These are phyloP conservation scores for Epistrophella euchroma DNA, from an alignment of 2,888 invertebrate species.

Conservation along the genomic window DNA sequence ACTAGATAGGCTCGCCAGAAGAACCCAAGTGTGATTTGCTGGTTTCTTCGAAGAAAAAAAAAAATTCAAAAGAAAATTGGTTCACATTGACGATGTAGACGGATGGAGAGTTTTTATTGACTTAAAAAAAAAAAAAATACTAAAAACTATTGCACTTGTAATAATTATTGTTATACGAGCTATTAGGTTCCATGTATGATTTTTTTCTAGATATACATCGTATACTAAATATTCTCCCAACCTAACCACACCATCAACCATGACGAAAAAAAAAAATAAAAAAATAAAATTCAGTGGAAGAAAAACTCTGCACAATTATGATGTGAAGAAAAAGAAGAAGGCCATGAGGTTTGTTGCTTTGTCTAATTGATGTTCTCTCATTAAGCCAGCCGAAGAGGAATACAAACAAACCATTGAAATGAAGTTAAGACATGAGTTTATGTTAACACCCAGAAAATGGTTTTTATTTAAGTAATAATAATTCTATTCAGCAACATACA, in stretches of 20 bases:
- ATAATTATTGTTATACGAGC: constrained; percentile 67
- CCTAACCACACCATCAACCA: constrained; percentile 7
- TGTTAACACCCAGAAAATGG: constrained; percentile 37
- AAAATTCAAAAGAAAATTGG: constrained; percentile 61
- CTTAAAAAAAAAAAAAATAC: constrained; percentile 18
- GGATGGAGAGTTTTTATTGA: constrained; percentile 2
- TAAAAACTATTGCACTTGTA: constrained; percentile 47
- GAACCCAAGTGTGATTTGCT: neutral
- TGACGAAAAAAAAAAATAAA: constrained; percentile 24
- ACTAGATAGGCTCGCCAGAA: neutral
- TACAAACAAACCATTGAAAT: constrained; percentile 60
- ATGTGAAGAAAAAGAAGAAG: neutral
- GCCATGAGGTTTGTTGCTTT: constrained; percentile 39
- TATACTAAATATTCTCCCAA: neutral
- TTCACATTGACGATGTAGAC: constrained; percentile 34
- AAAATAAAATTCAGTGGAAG: neutral
- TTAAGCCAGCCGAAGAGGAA: constrained; percentile 40
- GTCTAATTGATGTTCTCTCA: constrained; percentile 68
- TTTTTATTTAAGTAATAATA: neutral
- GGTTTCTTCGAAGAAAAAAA: constrained; percentile 14
- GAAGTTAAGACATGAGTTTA: constrained; percentile 6
- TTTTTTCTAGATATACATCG: constrained; percentile 10
- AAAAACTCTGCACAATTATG: neutral
- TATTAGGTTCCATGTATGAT: constrained; percentile 67
- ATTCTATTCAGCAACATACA: neutral